Conservation (phyloP, 2,797 vertebrate species). For the Cetoscarus ocellatus region DNA sequence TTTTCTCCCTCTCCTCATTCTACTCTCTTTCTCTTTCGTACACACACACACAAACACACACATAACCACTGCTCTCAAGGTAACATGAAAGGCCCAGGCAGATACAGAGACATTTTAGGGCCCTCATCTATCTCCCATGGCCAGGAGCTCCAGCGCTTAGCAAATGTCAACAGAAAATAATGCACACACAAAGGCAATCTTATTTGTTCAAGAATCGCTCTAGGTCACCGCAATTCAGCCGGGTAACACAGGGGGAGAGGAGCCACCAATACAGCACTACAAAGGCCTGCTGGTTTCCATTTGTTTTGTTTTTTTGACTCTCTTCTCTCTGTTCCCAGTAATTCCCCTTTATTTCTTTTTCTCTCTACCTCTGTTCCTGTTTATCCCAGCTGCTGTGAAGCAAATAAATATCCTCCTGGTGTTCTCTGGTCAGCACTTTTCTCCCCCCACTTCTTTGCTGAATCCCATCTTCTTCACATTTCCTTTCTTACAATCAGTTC, state of each 20-base stretch:
- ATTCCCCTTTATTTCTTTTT: conserved; percentile 45
- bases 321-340: conserved; percentile 33
- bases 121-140: conserved; percentile 86
- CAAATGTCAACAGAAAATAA: conserved; percentile 91
- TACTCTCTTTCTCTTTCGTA: conserved; percentile 9
- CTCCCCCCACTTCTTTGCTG: neutral
- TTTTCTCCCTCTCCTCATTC: conserved; percentile 31
- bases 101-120: conserved; percentile 84
- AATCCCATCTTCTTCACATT: conserved; percentile 35
- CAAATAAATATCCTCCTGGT: conserved; percentile 47
- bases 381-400: conserved; percentile 33
- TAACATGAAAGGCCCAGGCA: conserved; percentile 84
- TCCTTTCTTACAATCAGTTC: conserved; percentile 72
- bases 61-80: conserved; percentile 68
- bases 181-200: conserved; percentile 88
- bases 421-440: conserved; percentile 44
- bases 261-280: conserved; percentile 50
- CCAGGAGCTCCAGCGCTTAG: conserved; percentile 86
- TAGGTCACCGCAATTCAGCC: conserved; percentile 85
- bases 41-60: conserved; percentile 31
- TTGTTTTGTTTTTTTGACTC: conserved; percentile 37
- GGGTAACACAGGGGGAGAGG: conserved; percentile 56
- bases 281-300: conserved; percentile 20
- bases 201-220: conserved; percentile 89
- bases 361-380: conserved; percentile 31